These are phyloP conservation scores for Nasonia vitripennis DNA, from an alignment of 1,140 invertebrate genomes.

Conservation along the genomic window DNA sequence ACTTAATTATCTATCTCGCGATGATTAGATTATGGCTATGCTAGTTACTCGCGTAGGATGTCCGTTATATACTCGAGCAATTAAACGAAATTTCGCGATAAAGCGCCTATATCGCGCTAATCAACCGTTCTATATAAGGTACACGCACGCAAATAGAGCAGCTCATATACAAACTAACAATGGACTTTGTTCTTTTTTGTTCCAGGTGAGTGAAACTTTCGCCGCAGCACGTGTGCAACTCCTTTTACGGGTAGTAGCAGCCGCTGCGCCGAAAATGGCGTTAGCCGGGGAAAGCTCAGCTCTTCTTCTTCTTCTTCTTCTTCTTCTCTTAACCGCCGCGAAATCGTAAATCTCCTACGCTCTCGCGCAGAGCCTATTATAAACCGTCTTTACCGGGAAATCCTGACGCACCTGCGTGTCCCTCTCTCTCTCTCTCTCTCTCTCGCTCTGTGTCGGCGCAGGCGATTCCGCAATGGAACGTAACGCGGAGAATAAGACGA, in stretches of 20 bases:
- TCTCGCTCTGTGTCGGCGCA: neutral
- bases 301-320: slow-evolving; percentile 1
- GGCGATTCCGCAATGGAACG: too few species aligned
- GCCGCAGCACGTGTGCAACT: slow-evolving; percentile 15
- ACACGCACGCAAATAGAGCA: neutral
- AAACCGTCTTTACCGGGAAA: slow-evolving; percentile 40
- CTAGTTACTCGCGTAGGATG: slow-evolving; percentile 24
- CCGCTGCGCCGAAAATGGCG: neutral
- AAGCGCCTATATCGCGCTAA: neutral
- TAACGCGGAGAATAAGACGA: too few species aligned
- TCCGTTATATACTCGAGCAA: slow-evolving; percentile 36
- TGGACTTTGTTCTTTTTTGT: neutral
- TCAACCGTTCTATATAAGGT: neutral
- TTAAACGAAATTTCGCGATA: slow-evolving; percentile 19
- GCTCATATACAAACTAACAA: neutral
- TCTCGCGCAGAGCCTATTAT: neutral
- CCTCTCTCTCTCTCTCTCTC: neutral
- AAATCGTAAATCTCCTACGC: slow-evolving; percentile 59
- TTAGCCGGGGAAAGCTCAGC: neutral
- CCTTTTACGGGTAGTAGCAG: neutral
- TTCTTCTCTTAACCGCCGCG: slow-evolving; percentile 36
- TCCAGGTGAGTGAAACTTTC: slow-evolving; percentile 4
- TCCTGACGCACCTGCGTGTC: neutral
- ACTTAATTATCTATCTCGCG: slow-evolving; percentile 40
- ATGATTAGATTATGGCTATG: slow-evolving; percentile 38